A percentile compares a stretch with the other conserved stretches of the same genome.
Conservation (phyloP, 2,797 vertebrate genomes). For the Rhinella marina region DNA sequence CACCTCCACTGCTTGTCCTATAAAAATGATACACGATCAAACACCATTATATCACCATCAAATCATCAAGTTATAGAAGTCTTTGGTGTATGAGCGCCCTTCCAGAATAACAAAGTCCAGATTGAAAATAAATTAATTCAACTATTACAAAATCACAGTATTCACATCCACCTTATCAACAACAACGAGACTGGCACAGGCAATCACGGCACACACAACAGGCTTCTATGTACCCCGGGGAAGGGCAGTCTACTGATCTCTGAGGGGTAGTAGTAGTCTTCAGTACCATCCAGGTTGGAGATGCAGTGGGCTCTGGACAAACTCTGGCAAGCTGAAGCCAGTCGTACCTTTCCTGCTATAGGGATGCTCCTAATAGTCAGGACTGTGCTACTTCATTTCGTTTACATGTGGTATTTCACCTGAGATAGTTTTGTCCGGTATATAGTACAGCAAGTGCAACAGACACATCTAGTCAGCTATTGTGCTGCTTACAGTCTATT, state of each 20-base stretch:
- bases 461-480: not conserved
- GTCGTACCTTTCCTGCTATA: not conserved
- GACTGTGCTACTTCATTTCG: not conserved
- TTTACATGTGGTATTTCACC: constrained; percentile 9
- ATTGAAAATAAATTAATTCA: constrained; percentile 96
- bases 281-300: constrained; percentile 67
- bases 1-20: constrained; percentile 65
- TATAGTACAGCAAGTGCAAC: not conserved
- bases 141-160: constrained; percentile 91
- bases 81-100: constrained; percentile 97
- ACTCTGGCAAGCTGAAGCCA: not conserved
- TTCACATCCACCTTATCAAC: constrained; percentile 79
- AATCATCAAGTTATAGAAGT: constrained; percentile 84
- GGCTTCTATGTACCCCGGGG: constrained; percentile 86
- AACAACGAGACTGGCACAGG: constrained; percentile 88
- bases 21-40: constrained; percentile 85
- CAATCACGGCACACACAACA: constrained; percentile 89
- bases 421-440: not conserved
- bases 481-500: not conserved
- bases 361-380: not conserved
- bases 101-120: constrained; percentile 77
- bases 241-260: constrained; percentile 77
- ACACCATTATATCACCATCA: constrained; percentile 91
- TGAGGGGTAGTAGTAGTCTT: constrained; percentile 89
- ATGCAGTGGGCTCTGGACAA: constrained; percentile 37